phyloP scores from a whole-genome alignment of 2,797 vertebrate species.

The Spondyliosoma cantharus region DNA sequence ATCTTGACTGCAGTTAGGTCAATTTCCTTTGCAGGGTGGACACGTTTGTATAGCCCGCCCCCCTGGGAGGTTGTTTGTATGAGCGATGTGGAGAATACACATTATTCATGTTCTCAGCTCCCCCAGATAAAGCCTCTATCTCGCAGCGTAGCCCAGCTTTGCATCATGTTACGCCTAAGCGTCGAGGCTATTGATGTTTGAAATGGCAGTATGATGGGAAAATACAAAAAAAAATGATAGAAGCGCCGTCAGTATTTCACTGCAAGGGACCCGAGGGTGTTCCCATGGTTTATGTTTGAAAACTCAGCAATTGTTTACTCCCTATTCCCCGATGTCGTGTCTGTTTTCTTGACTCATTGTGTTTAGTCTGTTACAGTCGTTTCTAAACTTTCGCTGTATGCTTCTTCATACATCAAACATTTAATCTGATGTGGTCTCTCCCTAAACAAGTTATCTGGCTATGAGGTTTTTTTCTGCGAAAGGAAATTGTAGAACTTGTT shows the following conservation, averaged over 20 bases:
- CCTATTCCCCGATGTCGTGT: constrained; percentile 57
- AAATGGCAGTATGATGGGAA: constrained; percentile 66
- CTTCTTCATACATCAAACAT: constrained; percentile 65
- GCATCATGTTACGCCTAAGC: constrained; percentile 61
- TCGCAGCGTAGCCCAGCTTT: constrained; percentile 59
- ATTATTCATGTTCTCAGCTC: constrained; percentile 73
- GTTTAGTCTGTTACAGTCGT: constrained; percentile 67
- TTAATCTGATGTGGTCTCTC: constrained; percentile 58
- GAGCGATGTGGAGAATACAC: constrained; percentile 67
- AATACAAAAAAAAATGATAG: constrained; percentile 54
- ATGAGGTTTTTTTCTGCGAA: constrained; percentile 25
- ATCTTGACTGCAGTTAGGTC: constrained; percentile 68
- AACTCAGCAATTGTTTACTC: constrained; percentile 70
- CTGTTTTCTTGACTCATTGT: constrained; percentile 63
- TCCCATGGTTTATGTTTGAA: constrained; percentile 68
- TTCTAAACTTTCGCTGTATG: constrained; percentile 57
- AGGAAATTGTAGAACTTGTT: constrained; percentile 42
- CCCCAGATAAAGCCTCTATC: constrained; percentile 69
- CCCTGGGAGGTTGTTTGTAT: constrained; percentile 66
- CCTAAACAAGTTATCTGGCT: constrained; percentile 45
- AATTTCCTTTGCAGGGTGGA: constrained; percentile 69
- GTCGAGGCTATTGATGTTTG: constrained; percentile 70
- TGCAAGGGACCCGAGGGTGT: constrained; percentile 58
- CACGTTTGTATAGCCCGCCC: constrained; percentile 61
- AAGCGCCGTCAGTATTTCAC: constrained; percentile 57